These are phyloP conservation scores for Ooceraea biroi DNA, from an alignment of 1,140 invertebrate species.

Conservation along the genomic window DNA sequence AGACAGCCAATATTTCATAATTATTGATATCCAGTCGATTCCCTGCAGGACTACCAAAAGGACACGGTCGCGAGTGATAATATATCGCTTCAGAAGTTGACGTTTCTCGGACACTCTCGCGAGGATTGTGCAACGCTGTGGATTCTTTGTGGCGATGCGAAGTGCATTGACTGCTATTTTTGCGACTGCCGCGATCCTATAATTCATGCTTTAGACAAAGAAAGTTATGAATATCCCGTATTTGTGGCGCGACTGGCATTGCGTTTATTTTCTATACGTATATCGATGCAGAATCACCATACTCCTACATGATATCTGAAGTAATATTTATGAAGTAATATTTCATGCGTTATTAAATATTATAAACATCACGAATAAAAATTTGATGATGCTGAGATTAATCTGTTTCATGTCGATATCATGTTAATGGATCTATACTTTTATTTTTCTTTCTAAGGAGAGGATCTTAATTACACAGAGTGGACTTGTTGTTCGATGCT, in stretches of 20 bases:
- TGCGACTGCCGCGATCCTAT: not conserved
- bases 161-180: not conserved
- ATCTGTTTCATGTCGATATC: too few species aligned
- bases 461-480: constrained; percentile 9
- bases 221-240: not conserved
- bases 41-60: constrained; percentile 55
- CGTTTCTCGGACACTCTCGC: constrained; percentile 21
- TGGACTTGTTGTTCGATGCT: constrained; percentile 54
- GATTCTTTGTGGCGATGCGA: not conserved
- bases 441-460: not conserved
- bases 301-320: too few species aligned
- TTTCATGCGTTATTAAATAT: too few species aligned
- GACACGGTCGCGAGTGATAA: constrained; percentile 60
- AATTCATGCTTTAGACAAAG: not conserved
- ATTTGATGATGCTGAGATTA: too few species aligned
- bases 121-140: too few species aligned
- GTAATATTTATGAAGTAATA: too few species aligned
- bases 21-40: constrained; percentile 73
- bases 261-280: not conserved
- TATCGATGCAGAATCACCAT: too few species aligned
- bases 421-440: too few species aligned
- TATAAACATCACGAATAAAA: too few species aligned
- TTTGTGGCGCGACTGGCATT: too few species aligned
- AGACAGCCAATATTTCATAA: constrained; percentile 76
- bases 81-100: constrained; percentile 54